A percentile compares a stretch with the other conserved stretches of the same genome.
Conservation (phyloP, 2,113 vertebrate species). For the Oryzias melastigma region DNA sequence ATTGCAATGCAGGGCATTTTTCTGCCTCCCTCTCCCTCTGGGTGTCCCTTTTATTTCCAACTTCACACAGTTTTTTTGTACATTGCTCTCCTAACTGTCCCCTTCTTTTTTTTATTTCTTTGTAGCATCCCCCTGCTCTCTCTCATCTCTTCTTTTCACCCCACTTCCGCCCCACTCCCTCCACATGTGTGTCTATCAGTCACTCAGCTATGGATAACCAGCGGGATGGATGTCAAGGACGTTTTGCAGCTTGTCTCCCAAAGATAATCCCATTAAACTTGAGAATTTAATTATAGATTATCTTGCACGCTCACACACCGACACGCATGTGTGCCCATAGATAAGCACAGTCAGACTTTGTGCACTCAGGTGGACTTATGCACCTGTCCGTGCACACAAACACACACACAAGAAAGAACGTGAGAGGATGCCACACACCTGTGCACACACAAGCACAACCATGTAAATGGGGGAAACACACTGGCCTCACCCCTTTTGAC, state of each 20-base stretch:
- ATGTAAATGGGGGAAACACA: slow-evolving; percentile 13
- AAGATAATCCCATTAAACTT: slow-evolving; percentile 67
- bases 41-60: slow-evolving; percentile 10
- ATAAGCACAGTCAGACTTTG: background rate
- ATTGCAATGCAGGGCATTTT: slow-evolving; percentile 40
- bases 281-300: slow-evolving; percentile 66
- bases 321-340: slow-evolving; percentile 8
- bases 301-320: slow-evolving; percentile 26
- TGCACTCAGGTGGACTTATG: background rate
- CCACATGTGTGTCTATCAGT: slow-evolving; percentile 22
- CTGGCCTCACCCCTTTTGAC: slow-evolving; percentile 20
- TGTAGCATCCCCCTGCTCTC: background rate
- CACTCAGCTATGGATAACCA: slow-evolving; percentile 26
- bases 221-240: slow-evolving; percentile 56
- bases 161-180: background rate
- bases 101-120: background rate
- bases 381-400: slow-evolving; percentile 3
- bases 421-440: too few species aligned
- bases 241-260: slow-evolving; percentile 48
- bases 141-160: background rate
- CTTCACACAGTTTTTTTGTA: slow-evolving; percentile 22
- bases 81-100: slow-evolving; percentile 16
- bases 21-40: slow-evolving; percentile 9
- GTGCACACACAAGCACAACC: slow-evolving; percentile 1
- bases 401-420: background rate